Conservation (phyloP, 2,113 vertebrate species). For the Dipodomys spectabilis region DNA sequence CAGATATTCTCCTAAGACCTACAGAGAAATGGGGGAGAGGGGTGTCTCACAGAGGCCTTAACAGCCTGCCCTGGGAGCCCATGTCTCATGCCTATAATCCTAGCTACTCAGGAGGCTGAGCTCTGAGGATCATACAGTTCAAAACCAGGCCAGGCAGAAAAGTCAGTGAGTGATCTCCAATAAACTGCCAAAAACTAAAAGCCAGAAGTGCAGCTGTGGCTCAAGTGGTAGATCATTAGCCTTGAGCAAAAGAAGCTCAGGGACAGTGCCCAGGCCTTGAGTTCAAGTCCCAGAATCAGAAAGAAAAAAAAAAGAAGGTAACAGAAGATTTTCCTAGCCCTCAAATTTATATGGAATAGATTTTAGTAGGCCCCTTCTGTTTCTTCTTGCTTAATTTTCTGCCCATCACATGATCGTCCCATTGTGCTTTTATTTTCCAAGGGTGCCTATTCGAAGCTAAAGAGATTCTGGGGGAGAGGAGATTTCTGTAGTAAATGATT, state of each 20-base stretch:
- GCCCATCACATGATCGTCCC: neutral
- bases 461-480: neutral
- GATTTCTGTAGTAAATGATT: neutral
- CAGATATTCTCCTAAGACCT: neutral
- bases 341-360: neutral
- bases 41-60: neutral
- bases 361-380: neutral
- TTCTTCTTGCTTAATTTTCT: neutral
- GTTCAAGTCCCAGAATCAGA: too few species aligned
- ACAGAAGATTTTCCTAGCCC: neutral
- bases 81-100: too few species aligned
- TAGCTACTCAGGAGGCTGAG: too few species aligned
- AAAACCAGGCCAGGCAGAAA: too few species aligned
- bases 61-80: too few species aligned
- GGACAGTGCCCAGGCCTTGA: too few species aligned
- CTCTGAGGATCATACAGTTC: too few species aligned
- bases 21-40: neutral
- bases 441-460: neutral
- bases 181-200: too few species aligned
- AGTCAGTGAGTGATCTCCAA: too few species aligned
- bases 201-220: too few species aligned
- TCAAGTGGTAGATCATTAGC: too few species aligned
- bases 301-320: neutral
- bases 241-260: too few species aligned
- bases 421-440: neutral